Evolutionary conservation across 1,140 invertebrate genomes (phyloP).

Genomic region (Aethina tumida): DNA sequence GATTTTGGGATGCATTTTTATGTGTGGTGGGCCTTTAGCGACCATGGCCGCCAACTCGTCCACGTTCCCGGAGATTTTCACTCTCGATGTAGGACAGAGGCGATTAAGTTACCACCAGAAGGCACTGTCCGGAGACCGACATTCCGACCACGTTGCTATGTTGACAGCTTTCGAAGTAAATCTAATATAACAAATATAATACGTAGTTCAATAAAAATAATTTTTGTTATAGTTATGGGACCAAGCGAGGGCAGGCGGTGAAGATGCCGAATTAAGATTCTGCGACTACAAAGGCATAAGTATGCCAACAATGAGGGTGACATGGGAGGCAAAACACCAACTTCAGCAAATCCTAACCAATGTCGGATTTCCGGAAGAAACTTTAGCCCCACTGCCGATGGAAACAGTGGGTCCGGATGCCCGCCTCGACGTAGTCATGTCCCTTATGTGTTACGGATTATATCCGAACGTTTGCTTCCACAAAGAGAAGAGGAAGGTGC

Average conservation of each 20-base stretch:
- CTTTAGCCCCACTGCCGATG: conserved; percentile 61
- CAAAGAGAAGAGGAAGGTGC: conserved; percentile 90
- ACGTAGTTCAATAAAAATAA: conserved; percentile 7
- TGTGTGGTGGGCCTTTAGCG: conserved; percentile 77
- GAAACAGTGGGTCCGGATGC: conserved; percentile 67
- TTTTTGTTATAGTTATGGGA: conserved; percentile 59
- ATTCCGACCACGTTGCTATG: conserved; percentile 92
- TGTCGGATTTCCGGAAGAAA: conserved; percentile 83
- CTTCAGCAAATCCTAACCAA: conserved; percentile 72
- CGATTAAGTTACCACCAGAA: conserved; percentile 68
- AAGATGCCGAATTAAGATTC: conserved; percentile 70
- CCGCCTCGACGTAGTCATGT: conserved; percentile 75
- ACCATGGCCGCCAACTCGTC: conserved; percentile 91
- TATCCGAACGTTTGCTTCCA: conserved; percentile 96
- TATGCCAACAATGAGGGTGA: conserved; percentile 78
- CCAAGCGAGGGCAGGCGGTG: conserved; percentile 61
- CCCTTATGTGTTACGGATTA: conserved; percentile 78
- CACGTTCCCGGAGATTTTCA: conserved; percentile 86
- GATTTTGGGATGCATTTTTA: conserved; percentile 77
- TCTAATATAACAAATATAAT: conserved; percentile 4
- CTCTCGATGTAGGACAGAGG: conserved; percentile 52
- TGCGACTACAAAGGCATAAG: conserved; percentile 87
- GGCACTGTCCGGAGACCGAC: conserved; percentile 72
- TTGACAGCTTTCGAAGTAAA: conserved; percentile 76
- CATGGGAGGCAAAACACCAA: conserved; percentile 87